A percentile compares a stretch with the other conserved stretches of the same genome.
Conservation (phyloP, 2,888 invertebrate species). For the Odontocolon sp. region DNA sequence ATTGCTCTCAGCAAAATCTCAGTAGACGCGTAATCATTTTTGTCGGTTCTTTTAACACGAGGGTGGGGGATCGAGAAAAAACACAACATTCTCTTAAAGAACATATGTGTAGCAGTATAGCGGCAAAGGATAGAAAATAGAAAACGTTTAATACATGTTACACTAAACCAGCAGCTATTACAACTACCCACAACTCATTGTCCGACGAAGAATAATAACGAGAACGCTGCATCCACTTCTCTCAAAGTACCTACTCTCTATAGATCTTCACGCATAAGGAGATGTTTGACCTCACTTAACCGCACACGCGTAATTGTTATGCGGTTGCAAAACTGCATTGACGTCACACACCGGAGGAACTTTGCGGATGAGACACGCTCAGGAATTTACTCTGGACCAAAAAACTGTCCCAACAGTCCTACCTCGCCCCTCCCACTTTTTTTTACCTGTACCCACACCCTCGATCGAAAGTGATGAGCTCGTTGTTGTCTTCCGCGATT, state of each 20-base stretch:
- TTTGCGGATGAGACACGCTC: neutral
- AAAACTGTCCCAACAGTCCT: neutral
- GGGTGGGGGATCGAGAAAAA: no score
- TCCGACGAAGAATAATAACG: conserved; percentile 14
- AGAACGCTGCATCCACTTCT: conserved; percentile 1
- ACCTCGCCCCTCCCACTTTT: conserved; percentile 1
- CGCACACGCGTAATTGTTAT: conserved; percentile 22
- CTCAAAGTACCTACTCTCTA: neutral
- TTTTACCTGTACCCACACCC: conserved; percentile 1
- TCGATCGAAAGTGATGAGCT: conserved; percentile 36
- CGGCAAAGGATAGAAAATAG: no score
- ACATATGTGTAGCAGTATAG: no score
- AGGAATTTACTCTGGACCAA: conserved; percentile 37
- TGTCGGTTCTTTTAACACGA: no score
- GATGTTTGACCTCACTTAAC: conserved; percentile 31
- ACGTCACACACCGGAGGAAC: conserved; percentile 12
- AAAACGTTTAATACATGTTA: no score
- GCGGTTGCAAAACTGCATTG: conserved; percentile 27
- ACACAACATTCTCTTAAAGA: no score
- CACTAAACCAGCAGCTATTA: no score
- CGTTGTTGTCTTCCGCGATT: conserved; percentile 37
- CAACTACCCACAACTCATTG: conserved; percentile 16
- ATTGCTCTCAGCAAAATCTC: conserved; percentile 34
- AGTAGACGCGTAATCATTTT: conserved; percentile 35
- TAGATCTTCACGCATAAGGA: neutral